Conservation (phyloP, 2,797 vertebrate species). For the Smutsia gigantea region DNA sequence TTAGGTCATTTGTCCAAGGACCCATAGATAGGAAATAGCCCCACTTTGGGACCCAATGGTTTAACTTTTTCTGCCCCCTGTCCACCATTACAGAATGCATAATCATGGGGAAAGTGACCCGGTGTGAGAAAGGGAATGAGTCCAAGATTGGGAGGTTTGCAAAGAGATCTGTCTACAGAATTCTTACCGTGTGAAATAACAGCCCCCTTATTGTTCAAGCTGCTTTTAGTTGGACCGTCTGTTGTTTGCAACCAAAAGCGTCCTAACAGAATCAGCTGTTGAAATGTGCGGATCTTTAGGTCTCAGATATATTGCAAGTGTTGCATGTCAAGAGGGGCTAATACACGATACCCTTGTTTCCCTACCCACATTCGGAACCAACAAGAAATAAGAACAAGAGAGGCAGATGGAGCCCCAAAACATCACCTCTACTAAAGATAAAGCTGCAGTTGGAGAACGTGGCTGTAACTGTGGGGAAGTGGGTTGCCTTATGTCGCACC, state of each 20-base stretch:
- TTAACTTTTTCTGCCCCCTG: not conserved
- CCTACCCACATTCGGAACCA: not conserved
- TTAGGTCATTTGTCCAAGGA: not conserved
- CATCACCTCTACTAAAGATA: conserved; percentile 55
- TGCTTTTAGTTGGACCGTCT: conserved; percentile 56
- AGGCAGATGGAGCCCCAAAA: conserved; percentile 60
- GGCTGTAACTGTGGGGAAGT: not conserved
- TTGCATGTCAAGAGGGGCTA: not conserved
- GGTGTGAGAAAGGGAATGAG: not conserved
- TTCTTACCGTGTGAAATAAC: not conserved
- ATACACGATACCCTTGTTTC: not conserved
- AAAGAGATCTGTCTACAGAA: not conserved
- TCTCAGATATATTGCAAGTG: not conserved
- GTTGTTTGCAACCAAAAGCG: conserved; percentile 26
- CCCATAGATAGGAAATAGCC: not conserved
- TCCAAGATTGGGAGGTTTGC: not conserved
- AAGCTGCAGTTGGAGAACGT: not conserved
- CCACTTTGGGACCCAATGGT: not conserved
- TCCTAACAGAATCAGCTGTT: not conserved
- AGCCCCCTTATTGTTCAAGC: conserved; percentile 5
- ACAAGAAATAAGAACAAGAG: not conserved
- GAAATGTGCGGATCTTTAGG: not conserved
- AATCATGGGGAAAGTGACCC: not conserved
- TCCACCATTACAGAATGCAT: accelerated
- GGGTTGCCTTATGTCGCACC: conserved; percentile 64